Percentiles rank a stretch among this genome's conserved stretches.
phyloP scores from a whole-genome alignment of 2,888 invertebrate genomes.

The Dynastes tityus region DNA sequence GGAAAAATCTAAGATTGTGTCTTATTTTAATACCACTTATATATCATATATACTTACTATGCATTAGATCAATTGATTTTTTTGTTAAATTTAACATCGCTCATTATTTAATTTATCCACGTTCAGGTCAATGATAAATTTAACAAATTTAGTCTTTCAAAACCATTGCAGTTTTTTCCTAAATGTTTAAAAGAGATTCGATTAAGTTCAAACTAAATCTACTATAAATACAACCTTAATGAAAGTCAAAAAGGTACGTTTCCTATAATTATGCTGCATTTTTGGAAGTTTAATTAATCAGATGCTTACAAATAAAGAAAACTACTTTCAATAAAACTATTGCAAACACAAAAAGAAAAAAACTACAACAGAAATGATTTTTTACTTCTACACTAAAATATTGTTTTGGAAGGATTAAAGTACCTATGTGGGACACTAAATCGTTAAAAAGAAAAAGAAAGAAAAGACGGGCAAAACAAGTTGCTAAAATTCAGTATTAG shows the following conservation, averaged over 20 bases:
- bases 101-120: slow-evolving; percentile 1
- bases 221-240: slow-evolving; percentile 5
- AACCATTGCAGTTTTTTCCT: slow-evolving; percentile 49
- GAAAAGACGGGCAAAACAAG: slow-evolving; percentile 31
- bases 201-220: slow-evolving; percentile 23
- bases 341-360: slow-evolving; percentile 41
- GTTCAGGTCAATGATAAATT: slow-evolving; percentile 33
- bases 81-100: slow-evolving; percentile 39
- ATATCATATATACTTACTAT: slow-evolving; percentile 18
- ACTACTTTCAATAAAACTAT: slow-evolving; percentile 45
- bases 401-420: slow-evolving; percentile 12
- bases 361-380: slow-evolving; percentile 49
- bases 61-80: slow-evolving; percentile 17
- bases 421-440: slow-evolving; percentile 5
- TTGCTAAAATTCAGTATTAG: slow-evolving; percentile 53
- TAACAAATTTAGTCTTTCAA: slow-evolving; percentile 38
- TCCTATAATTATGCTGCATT: too few species aligned
- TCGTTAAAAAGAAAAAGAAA: slow-evolving; percentile 16
- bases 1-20: slow-evolving; percentile 42
- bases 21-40: slow-evolving; percentile 33
- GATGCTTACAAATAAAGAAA: background rate
- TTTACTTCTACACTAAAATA: slow-evolving; percentile 36
- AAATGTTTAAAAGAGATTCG: slow-evolving; percentile 32
- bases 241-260: background rate
- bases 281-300: background rate